Evolutionary conservation across 2,797 vertebrate genomes (phyloP).

Genomic region (Thaleichthys pacificus): DNA sequence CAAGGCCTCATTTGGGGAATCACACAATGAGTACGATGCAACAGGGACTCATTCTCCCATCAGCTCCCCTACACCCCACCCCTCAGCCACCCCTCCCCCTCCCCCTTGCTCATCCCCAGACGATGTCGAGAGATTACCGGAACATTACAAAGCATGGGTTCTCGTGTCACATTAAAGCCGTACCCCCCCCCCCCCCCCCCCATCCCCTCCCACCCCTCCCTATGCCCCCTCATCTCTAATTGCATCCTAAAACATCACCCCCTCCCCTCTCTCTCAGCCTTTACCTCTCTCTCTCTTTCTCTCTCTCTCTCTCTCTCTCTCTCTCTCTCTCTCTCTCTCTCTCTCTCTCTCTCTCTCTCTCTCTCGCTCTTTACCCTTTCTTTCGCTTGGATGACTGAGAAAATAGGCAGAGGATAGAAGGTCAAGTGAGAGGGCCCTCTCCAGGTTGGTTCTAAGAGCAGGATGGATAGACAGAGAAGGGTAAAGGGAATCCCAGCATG

Average conservation of each 20-base stretch:
- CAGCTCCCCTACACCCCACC: neutral
- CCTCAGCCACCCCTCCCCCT: constrained; percentile 2
- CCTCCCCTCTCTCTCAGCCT: neutral
- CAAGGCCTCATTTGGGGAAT: constrained; percentile 49
- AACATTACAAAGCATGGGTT: constrained; percentile 40
- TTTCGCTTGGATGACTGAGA: constrained; percentile 65
- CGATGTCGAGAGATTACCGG: constrained; percentile 51
- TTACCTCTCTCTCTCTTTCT: too few species aligned
- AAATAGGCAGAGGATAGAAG: constrained; percentile 72
- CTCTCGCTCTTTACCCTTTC: constrained; percentile 35
- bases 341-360: neutral
- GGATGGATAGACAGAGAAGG: constrained; percentile 14
- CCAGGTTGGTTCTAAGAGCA: constrained; percentile 33
- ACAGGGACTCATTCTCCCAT: constrained; percentile 48
- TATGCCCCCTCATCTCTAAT: constrained; percentile 45
- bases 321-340: constrained; percentile 15
- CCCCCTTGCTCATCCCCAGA: constrained; percentile 24
- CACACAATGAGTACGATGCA: constrained; percentile 47
- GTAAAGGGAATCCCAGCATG: constrained; percentile 64
- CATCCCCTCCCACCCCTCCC: too few species aligned
- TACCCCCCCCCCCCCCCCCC: constrained; percentile 37
- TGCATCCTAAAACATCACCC: constrained; percentile 65
- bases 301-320: constrained; percentile 16
- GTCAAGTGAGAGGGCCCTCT: constrained; percentile 67
- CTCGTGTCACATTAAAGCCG: constrained; percentile 64